Conservation (phyloP, 1,140 invertebrate species). For the Asbolus verrucosus region DNA sequence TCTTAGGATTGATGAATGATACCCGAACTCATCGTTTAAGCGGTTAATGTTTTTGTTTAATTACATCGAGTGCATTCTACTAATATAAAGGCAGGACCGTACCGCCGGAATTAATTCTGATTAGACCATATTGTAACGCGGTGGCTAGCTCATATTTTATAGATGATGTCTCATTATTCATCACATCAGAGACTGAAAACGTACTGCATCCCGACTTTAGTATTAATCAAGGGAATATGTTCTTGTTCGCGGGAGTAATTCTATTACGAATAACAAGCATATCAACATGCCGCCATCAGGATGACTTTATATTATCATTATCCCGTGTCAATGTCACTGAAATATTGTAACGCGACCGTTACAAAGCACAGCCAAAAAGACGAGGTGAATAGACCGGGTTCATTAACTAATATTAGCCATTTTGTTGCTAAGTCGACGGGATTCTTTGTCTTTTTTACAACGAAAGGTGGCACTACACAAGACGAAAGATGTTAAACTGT, state of each 20-base stretch:
- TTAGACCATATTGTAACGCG: not conserved
- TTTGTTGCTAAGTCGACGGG: constrained; percentile 18
- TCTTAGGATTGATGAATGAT: constrained; percentile 49
- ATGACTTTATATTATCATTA: constrained; percentile 39
- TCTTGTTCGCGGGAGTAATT: constrained; percentile 29
- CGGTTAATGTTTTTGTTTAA: constrained; percentile 37
- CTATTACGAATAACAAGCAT: constrained; percentile 34
- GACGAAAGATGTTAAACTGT: too few species aligned
- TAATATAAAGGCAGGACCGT: not conserved
- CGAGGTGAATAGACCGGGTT: constrained; percentile 8
- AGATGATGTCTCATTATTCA: constrained; percentile 25
- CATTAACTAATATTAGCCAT: constrained; percentile 30
- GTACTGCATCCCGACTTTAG: constrained; percentile 7
- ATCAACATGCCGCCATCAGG: constrained; percentile 31
- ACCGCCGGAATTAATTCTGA: too few species aligned
- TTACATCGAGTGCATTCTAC: constrained; percentile 4
- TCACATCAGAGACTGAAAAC: not conserved
- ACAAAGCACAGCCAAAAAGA: constrained; percentile 7
- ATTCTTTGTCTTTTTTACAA: too few species aligned
- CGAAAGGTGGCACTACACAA: too few species aligned
- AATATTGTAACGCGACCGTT: constrained; percentile 17
- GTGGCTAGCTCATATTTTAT: not conserved
- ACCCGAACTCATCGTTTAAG: constrained; percentile 18
- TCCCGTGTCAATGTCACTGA: constrained; percentile 34
- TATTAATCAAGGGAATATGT: constrained; percentile 35